Conservation (phyloP, 2,888 invertebrate species). For the Rotaria macrura region DNA sequence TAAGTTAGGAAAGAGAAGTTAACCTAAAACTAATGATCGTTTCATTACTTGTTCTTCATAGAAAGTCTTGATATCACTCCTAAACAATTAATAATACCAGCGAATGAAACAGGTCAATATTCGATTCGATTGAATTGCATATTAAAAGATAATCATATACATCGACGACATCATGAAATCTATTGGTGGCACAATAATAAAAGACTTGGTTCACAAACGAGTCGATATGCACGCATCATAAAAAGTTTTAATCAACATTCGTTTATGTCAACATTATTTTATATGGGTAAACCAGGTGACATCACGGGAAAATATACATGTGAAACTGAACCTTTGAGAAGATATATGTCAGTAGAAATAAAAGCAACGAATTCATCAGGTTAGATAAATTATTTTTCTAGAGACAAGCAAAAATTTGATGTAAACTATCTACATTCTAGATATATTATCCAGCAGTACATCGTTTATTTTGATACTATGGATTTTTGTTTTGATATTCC, state of each 20-base stretch:
- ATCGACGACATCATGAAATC: background rate
- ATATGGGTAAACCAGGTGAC: background rate
- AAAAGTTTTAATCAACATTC: background rate
- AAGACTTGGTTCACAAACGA: background rate
- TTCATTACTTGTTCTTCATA: background rate
- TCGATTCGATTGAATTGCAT: background rate
- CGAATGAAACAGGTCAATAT: background rate
- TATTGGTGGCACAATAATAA: slow-evolving; percentile 12
- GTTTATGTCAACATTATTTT: background rate
- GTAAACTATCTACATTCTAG: no score
- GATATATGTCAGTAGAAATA: background rate
- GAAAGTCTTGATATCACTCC: slow-evolving; percentile 5
- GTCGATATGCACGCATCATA: background rate
- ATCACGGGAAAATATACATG: background rate
- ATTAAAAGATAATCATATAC: background rate
- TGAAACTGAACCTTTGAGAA: background rate
- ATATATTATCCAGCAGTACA: no score
- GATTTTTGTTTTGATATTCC: no score
- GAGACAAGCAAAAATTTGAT: no score
- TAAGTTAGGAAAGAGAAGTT: background rate
- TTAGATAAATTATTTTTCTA: no score
- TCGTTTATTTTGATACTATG: no score
- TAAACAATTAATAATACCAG: background rate
- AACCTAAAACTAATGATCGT: background rate
- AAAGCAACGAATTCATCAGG: background rate